Percentiles rank a stretch among this genome's conserved stretches.
These are phyloP conservation scores for Chiridota heheva DNA, from an alignment of 35 echinoderm and acorn worm species.

Conservation along the genomic window DNA sequence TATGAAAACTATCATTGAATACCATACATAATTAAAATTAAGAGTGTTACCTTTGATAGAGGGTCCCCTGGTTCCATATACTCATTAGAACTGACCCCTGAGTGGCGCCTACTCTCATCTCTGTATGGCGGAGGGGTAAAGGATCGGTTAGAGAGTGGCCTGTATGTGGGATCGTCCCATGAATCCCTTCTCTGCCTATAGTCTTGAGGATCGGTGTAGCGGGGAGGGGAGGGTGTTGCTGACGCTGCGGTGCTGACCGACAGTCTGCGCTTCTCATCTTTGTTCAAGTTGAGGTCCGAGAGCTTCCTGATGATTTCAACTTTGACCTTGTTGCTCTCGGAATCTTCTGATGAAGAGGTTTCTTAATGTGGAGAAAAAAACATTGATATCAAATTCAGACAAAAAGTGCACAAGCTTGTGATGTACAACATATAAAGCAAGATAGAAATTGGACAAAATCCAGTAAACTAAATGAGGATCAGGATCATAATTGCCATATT, in stretches of 20 bases:
- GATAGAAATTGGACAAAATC: background rate
- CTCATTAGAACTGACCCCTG: constrained; percentile 20
- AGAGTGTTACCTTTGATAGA: constrained; percentile 39
- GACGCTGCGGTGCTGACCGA: constrained; percentile 7
- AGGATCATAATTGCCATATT: background rate
- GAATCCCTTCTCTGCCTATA: constrained; percentile 53
- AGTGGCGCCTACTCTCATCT: constrained; percentile 12
- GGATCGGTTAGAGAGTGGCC: constrained; percentile 11
- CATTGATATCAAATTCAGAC: background rate
- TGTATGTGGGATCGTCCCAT: constrained; percentile 76
- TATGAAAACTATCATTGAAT: no score
- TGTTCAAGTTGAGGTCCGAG: constrained; percentile 25
- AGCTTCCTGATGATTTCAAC: constrained; percentile 63
- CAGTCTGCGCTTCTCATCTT: constrained; percentile 38
- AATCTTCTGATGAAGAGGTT: background rate
- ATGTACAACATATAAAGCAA: background rate
- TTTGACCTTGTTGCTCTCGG: constrained; percentile 15
- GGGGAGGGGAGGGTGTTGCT: constrained; percentile 46
- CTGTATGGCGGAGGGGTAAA: constrained; percentile 31
- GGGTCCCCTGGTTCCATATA: constrained; percentile 42
- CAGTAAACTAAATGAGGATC: background rate
- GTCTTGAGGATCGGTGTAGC: constrained; percentile 69
- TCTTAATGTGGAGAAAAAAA: background rate
- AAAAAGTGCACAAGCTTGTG: background rate
- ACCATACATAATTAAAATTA: no score